Evolutionary conservation across 2,888 invertebrate genomes (phyloP).

Genomic region (Tetramorium bicarinatum): DNA sequence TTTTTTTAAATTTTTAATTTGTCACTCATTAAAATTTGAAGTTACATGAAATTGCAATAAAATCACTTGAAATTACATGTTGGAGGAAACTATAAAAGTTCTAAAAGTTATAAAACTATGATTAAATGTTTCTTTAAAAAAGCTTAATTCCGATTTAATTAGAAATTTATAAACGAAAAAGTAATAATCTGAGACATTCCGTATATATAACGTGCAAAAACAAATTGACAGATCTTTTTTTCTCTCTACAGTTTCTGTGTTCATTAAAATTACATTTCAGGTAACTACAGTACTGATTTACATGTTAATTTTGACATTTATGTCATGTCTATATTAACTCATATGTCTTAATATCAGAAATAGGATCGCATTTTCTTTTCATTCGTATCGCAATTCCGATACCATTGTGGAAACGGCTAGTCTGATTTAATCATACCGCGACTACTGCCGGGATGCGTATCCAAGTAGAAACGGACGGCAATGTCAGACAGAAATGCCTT

Average conservation of each 20-base stretch:
- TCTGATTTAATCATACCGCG: slow-evolving; percentile 44
- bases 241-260: neutral
- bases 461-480: slow-evolving; percentile 64
- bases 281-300: neutral
- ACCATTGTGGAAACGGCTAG: neutral
- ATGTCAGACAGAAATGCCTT: slow-evolving; percentile 60
- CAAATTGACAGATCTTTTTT: neutral
- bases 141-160: neutral
- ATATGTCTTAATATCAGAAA: neutral
- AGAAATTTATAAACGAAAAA: slow-evolving; percentile 5
- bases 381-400: slow-evolving; percentile 2
- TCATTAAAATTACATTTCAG: neutral
- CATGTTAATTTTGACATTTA: slow-evolving; percentile 13
- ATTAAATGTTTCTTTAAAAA: neutral
- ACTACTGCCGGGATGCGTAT: slow-evolving; percentile 44
- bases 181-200: neutral
- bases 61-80: neutral
- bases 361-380: slow-evolving; percentile 13
- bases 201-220: neutral
- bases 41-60: slow-evolving; percentile 2
- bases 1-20: neutral
- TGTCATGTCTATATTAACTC: neutral
- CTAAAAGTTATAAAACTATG: neutral
- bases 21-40: neutral
- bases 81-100: neutral